These are phyloP conservation scores for Nansenia antarctica DNA, from an alignment of 2,113 vertebrate genomes.

Conservation along the genomic window DNA sequence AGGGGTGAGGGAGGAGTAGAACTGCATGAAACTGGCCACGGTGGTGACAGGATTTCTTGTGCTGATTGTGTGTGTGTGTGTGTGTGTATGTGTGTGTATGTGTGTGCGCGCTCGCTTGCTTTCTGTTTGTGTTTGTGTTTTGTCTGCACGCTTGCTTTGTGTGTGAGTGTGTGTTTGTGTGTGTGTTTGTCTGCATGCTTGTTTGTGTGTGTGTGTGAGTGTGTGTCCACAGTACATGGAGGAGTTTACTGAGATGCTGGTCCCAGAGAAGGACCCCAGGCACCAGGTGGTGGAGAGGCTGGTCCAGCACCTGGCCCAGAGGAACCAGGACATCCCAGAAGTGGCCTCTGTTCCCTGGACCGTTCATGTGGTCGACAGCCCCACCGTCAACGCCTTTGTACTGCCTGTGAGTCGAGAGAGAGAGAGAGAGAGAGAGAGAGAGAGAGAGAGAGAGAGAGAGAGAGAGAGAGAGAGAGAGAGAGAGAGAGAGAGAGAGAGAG, in stretches of 20 bases:
- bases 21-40: neutral
- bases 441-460: too few species aligned
- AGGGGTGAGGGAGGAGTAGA: neutral
- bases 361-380: slow-evolving; percentile 85
- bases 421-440: too few species aligned
- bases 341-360: slow-evolving; percentile 81
- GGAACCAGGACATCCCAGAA: slow-evolving; percentile 87
- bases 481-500: too few species aligned
- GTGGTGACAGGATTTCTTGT: neutral
- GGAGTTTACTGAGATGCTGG: slow-evolving; percentile 77
- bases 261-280: slow-evolving; percentile 78
- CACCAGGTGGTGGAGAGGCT: slow-evolving; percentile 81
- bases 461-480: too few species aligned
- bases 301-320: slow-evolving; percentile 80
- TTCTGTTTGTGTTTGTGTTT: neutral
- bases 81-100: neutral
- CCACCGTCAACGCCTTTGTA: slow-evolving; percentile 86
- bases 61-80: neutral
- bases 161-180: neutral
- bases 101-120: neutral
- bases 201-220: too few species aligned
- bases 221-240: slow-evolving; percentile 81
- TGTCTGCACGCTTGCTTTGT: neutral
- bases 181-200: neutral
- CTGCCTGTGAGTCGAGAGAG: slow-evolving; percentile 90